These are phyloP conservation scores for Sesia apiformis DNA, from an alignment of 2,888 invertebrate genomes.

Conservation along the genomic window DNA sequence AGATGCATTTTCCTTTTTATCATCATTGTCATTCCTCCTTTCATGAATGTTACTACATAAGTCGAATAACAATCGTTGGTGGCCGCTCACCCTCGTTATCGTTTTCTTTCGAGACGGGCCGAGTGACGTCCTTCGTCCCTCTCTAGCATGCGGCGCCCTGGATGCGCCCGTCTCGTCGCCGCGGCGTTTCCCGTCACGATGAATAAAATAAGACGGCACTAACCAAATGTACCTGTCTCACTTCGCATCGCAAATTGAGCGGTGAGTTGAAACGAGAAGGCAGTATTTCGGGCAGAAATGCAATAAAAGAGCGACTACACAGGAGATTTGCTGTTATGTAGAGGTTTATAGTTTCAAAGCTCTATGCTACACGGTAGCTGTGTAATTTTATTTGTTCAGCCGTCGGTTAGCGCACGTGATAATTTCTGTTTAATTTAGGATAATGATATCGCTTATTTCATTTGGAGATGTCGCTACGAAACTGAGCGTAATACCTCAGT, in stretches of 20 bases:
- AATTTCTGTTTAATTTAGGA: constrained; percentile 49
- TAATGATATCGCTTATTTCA: constrained; percentile 31
- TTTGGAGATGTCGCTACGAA: constrained; percentile 16
- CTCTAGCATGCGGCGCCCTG: constrained; percentile 31
- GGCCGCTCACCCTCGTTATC: constrained; percentile 41
- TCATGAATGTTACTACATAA: constrained; percentile 39
- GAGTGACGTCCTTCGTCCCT: constrained; percentile 35
- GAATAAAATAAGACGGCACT: constrained; percentile 57
- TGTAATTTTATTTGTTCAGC: constrained; percentile 36
- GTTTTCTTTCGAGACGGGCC: constrained; percentile 50
- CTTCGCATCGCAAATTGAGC: constrained; percentile 21
- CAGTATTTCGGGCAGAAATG: constrained; percentile 35
- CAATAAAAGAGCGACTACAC: constrained; percentile 55
- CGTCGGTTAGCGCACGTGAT: constrained; percentile 35
- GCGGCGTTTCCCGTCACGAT: constrained; percentile 35
- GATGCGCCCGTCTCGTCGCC: constrained; percentile 38
- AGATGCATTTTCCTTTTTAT: constrained; percentile 44
- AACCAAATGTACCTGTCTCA: constrained; percentile 41
- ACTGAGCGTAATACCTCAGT: background rate
- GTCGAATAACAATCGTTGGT: constrained; percentile 55
- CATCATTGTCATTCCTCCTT: constrained; percentile 39
- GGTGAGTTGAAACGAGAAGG: constrained; percentile 32
- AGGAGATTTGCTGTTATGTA: constrained; percentile 49
- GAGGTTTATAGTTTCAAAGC: constrained; percentile 31
- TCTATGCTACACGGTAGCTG: constrained; percentile 20